Conservation (phyloP, 1,140 invertebrate species). For the Marisa cornuarietis region DNA sequence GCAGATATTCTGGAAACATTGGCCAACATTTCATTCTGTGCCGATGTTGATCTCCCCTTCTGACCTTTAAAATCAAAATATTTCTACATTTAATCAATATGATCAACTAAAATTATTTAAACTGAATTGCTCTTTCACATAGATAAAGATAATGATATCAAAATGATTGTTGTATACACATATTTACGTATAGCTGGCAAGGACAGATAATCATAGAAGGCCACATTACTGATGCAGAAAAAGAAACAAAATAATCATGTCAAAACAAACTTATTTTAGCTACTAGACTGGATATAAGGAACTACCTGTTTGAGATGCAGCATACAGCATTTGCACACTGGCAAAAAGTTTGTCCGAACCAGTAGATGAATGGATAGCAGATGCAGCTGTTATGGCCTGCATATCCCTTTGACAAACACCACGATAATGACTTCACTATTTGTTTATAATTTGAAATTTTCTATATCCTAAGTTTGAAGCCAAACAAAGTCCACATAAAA, state of each 20-base stretch:
- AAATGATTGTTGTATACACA: not conserved
- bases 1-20: not conserved
- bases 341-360: conserved; percentile 21
- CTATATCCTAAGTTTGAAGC: too few species aligned
- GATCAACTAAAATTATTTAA: too few species aligned
- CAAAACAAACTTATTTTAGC: too few species aligned
- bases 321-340: conserved; percentile 22
- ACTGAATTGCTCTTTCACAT: too few species aligned
- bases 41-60: not conserved
- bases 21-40: not conserved
- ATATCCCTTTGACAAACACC: too few species aligned
- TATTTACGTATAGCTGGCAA: not conserved
- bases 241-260: too few species aligned
- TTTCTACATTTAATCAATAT: too few species aligned
- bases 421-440: too few species aligned
- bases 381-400: too few species aligned
- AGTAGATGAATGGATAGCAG: not conserved
- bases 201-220: not conserved
- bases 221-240: not conserved
- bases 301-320: conserved; percentile 5
- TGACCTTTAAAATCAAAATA: not conserved
- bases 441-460: too few species aligned
- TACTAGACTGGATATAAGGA: too few species aligned
- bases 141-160: not conserved
- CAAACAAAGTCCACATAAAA: too few species aligned